Evolutionary conservation across 2,113 vertebrate genomes (phyloP).

Genomic region (Anas platyrhynchos): DNA sequence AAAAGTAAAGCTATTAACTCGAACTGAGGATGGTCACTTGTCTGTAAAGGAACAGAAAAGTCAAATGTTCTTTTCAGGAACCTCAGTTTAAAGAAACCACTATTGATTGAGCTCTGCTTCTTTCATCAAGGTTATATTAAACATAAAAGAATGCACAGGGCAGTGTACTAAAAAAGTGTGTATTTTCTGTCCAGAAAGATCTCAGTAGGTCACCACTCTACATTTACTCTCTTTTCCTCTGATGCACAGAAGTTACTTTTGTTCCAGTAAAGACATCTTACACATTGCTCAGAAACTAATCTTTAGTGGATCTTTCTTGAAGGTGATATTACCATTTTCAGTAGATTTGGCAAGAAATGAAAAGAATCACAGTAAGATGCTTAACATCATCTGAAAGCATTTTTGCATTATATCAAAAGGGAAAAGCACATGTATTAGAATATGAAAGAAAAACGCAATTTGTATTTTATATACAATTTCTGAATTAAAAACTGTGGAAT

Average conservation of each 20-base stretch:
- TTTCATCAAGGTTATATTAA: background rate
- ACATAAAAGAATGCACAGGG: background rate
- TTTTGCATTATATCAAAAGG: background rate
- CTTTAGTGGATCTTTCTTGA: background rate
- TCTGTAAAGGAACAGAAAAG: background rate
- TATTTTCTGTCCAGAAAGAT: background rate
- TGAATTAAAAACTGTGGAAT: background rate
- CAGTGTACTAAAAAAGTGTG: accelerated
- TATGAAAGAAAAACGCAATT: background rate
- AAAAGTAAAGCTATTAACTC: background rate
- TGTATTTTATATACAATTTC: background rate
- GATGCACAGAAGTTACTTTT: background rate
- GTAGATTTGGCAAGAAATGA: background rate
- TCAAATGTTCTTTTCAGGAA: background rate
- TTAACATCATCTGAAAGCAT: background rate
- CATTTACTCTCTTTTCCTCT: background rate
- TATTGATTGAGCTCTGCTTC: background rate
- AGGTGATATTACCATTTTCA: background rate
- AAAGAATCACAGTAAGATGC: background rate
- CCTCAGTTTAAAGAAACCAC: background rate
- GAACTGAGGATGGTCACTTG: background rate
- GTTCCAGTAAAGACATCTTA: background rate
- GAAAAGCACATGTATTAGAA: background rate
- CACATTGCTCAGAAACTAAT: background rate
- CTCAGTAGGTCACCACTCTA: background rate